phyloP scores from a whole-genome alignment of 2,888 invertebrate species.

The Lasioglossum marginatum region DNA sequence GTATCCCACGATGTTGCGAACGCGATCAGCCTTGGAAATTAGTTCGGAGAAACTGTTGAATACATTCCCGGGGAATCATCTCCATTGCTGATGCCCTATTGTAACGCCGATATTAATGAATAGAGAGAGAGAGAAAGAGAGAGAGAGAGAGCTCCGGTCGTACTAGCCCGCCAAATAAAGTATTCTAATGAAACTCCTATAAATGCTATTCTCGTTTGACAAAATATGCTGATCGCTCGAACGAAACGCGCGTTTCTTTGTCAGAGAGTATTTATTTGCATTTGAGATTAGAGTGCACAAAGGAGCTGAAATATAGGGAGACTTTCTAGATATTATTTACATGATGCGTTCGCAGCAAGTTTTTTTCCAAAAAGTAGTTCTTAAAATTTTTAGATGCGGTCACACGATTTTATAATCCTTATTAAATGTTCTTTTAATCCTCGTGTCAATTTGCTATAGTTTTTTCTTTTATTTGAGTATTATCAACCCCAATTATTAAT shows the following conservation, averaged over 20 bases:
- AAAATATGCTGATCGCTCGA: background rate
- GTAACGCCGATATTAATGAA: slow-evolving; percentile 15
- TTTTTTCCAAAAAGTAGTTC: background rate
- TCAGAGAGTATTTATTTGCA: background rate
- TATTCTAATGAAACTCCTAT: background rate
- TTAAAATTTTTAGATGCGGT: background rate
- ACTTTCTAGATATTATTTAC: background rate
- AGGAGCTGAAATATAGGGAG: background rate
- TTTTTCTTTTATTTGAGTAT: too few species aligned
- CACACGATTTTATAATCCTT: background rate
- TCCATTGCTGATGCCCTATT: slow-evolving; percentile 7
- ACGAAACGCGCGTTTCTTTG: background rate
- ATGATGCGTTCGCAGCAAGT: background rate
- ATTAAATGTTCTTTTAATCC: background rate
- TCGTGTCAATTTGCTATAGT: background rate
- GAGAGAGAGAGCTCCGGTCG: background rate
- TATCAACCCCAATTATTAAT: too few species aligned
- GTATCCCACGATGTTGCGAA: slow-evolving; percentile 47
- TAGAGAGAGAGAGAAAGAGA: too few species aligned
- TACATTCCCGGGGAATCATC: slow-evolving; percentile 8
- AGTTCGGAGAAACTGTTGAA: slow-evolving; percentile 38
- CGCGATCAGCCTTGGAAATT: slow-evolving; percentile 53
- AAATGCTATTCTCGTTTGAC: background rate
- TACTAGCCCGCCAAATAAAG: slow-evolving; percentile 4
- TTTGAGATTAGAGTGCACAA: background rate